Percentiles rank a stretch among this genome's conserved stretches.
These are phyloP conservation scores for Erebia palarica DNA, from an alignment of 2,888 invertebrate genomes.

Conservation along the genomic window DNA sequence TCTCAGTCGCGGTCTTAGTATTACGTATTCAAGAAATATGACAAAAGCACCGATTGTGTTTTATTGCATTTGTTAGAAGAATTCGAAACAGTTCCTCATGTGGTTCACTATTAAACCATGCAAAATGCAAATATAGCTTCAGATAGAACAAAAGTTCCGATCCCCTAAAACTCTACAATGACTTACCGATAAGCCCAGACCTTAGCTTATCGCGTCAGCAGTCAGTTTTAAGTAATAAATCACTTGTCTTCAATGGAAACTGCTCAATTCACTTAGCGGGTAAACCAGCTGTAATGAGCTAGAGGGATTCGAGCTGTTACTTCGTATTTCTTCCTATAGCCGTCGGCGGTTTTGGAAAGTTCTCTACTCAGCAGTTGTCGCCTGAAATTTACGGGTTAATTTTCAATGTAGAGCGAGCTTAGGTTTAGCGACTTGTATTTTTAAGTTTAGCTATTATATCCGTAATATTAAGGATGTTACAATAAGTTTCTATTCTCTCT, in stretches of 20 bases:
- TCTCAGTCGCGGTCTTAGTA: conserved; percentile 50
- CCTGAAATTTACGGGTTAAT: conserved; percentile 80
- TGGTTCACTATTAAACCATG: neutral
- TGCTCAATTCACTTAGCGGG: conserved; percentile 38
- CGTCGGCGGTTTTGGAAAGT: conserved; percentile 77
- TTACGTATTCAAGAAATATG: conserved; percentile 56
- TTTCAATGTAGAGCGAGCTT: conserved; percentile 73
- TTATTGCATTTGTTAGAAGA: conserved; percentile 44
- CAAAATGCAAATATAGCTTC: neutral
- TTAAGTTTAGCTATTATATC: conserved; percentile 60
- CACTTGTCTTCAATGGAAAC: conserved; percentile 22
- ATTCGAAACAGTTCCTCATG: neutral
- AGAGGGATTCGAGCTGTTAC: conserved; percentile 57
- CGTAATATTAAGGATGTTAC: too few relatives aligned
- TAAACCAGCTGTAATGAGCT: conserved; percentile 63
- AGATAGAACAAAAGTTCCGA: neutral
- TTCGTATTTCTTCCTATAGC: conserved; percentile 57
- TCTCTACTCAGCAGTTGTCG: conserved; percentile 78
- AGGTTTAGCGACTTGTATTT: conserved; percentile 63
- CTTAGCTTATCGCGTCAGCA: conserved; percentile 15
- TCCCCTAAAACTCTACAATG: conserved; percentile 6
- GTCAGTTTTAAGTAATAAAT: conserved; percentile 25
- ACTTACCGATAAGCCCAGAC: neutral
- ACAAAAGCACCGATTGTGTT: conserved; percentile 43
- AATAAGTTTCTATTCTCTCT: too few relatives aligned